These are phyloP conservation scores for Charaxes varanes DNA, from an alignment of 1,140 invertebrate species.

Conservation along the genomic window DNA sequence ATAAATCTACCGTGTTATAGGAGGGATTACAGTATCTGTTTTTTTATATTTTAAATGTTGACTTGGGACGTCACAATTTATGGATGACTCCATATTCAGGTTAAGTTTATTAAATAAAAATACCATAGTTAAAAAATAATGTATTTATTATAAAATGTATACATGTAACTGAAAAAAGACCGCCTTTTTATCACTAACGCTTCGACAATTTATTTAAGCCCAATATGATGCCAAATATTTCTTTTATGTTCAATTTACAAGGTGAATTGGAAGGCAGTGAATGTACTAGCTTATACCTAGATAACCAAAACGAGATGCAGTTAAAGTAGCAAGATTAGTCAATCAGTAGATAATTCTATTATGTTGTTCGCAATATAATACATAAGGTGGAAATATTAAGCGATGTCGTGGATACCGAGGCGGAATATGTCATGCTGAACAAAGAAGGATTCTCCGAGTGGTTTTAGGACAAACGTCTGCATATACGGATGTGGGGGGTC, in stretches of 20 bases:
- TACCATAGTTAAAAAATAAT: slow-evolving; percentile 39
- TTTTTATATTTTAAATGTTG: too few species aligned
- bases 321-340: slow-evolving; percentile 15
- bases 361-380: slow-evolving; percentile 16
- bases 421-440: slow-evolving; percentile 96
- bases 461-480: slow-evolving; percentile 93
- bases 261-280: slow-evolving; percentile 19
- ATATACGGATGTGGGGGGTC: slow-evolving; percentile 93
- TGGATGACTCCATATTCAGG: too few species aligned
- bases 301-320: slow-evolving; percentile 52
- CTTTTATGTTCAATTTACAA: slow-evolving; percentile 14
- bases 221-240: slow-evolving; percentile 31
- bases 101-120: too few species aligned
- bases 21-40: too few species aligned
- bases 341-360: slow-evolving; percentile 11
- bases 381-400: slow-evolving; percentile 51
- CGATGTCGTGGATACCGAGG: slow-evolving; percentile 89
- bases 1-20: too few species aligned
- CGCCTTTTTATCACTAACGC: slow-evolving; percentile 40
- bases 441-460: slow-evolving; percentile 87
- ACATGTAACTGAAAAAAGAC: slow-evolving; percentile 57
- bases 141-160: slow-evolving; percentile 71
- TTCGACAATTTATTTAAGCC: slow-evolving; percentile 42
- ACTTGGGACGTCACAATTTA: too few species aligned
- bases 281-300: slow-evolving; percentile 56